Evolutionary conservation across 2,888 invertebrate genomes (phyloP), one percentile per base, ranked within the genome.

Genomic region (Drosophila neotestacea): DNA sequence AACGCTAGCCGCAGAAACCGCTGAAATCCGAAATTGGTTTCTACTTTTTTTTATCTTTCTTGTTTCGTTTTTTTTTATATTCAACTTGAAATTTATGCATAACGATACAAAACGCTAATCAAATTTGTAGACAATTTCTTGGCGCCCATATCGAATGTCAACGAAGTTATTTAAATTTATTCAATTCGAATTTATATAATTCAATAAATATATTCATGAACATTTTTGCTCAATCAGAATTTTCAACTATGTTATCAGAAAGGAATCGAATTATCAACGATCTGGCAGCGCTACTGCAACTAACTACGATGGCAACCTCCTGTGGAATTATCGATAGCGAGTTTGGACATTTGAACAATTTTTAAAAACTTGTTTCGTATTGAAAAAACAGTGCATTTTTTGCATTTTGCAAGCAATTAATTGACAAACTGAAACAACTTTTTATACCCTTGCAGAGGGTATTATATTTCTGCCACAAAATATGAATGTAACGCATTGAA

Each of bases 31-130:
- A 72, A 73, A 56, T 80, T 66, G 58, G 77, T 64, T 79, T 67
- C 50, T 48, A 63, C 6, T 44, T 34, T 38, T 6, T 10, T 27
- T 38, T 34, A 13, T 6, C 51, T 51, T 59, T 13, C 7, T 48
- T 51, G 55, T 38, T 34, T 16, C 16, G 11, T 6, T 55, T 51
- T 55, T 10, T 48, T 55, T 59, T 41, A 27, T 47, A 44, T 70
- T 76, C 50, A 76, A 55, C 32, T 55, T 36, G 39, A 55, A 71
- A 73, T 60, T 70, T 76, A 70, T 80, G 60, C 73, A 63, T 32
- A 62, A 51, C 61, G 22, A 22, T 47, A 60, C 69, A 46, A 59
- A 58, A 54, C 48, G 61, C 44, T 76, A 74, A 76, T 74, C 75
- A 76, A 76, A 79, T 79, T 69, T 68, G 63, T 61, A 50, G 54